phyloP scores from a whole-genome alignment of 2,797 vertebrate genomes.

The Gouania willdenowi region DNA sequence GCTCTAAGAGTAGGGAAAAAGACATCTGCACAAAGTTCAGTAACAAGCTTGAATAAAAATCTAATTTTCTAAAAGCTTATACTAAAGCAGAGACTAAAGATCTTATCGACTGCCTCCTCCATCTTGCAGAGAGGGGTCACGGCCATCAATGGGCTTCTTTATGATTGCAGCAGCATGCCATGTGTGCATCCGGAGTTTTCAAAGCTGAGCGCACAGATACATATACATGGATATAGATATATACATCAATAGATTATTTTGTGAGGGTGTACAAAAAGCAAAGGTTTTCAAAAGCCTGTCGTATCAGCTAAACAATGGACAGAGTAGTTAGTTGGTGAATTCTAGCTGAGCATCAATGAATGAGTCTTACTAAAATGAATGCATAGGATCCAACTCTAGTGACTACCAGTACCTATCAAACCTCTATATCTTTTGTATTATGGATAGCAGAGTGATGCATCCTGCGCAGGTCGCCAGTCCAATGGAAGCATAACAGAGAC shows the following conservation, averaged over 20 bases:
- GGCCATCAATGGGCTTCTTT: slow-evolving; percentile 61
- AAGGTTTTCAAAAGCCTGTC: slow-evolving; percentile 1
- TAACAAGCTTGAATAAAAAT: slow-evolving; percentile 16
- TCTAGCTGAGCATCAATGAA: too few species aligned
- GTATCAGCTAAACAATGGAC: too few species aligned
- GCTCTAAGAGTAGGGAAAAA: slow-evolving; percentile 37
- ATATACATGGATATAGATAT: neutral
- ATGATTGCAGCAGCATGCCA: slow-evolving; percentile 33
- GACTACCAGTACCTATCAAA: too few species aligned
- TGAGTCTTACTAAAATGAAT: too few species aligned
- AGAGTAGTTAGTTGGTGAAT: too few species aligned
- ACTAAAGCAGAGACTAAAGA: slow-evolving; percentile 37
- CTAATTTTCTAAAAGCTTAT: slow-evolving; percentile 43
- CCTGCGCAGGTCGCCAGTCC: too few species aligned
- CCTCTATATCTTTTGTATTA: too few species aligned
- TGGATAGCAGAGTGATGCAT: too few species aligned
- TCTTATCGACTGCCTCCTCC: slow-evolving; percentile 31
- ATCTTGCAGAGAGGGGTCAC: slow-evolving; percentile 41
- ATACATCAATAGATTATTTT: neutral
- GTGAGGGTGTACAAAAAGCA: neutral
- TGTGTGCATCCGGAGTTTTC: slow-evolving; percentile 42
- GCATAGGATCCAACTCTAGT: too few species aligned
- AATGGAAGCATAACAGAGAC: too few species aligned
- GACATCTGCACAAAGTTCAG: slow-evolving; percentile 27
- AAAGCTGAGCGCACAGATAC: slow-evolving; percentile 42